Evolutionary conservation across 2,797 vertebrate genomes (phyloP).

Genomic region (Novumbra hubbsi): DNA sequence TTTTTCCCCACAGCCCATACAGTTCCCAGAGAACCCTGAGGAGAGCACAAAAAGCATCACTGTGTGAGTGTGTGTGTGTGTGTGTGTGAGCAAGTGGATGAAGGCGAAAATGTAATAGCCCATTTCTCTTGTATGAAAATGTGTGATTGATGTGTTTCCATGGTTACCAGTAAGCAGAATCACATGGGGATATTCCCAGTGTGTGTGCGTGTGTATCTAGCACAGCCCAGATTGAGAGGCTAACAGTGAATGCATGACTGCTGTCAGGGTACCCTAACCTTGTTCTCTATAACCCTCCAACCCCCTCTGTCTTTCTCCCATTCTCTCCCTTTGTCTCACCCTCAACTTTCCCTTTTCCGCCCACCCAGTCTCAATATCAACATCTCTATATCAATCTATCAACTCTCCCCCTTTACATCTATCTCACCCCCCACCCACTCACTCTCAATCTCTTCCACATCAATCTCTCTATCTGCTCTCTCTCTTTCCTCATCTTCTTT

Average conservation of each 20-base stretch:
- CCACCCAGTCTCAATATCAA: neutral
- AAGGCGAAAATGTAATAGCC: neutral
- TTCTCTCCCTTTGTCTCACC: neutral
- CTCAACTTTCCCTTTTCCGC: neutral
- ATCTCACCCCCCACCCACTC: neutral
- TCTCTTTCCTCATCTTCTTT: neutral
- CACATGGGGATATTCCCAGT: too few species aligned
- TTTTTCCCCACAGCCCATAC: slow-evolving; percentile 94
- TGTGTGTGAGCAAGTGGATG: neutral
- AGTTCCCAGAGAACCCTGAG: slow-evolving; percentile 94
- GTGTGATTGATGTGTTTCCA: slow-evolving; percentile 37
- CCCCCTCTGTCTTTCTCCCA: neutral
- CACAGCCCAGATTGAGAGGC: neutral
- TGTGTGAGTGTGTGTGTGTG: neutral
- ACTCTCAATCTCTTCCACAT: neutral
- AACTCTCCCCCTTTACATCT: neutral
- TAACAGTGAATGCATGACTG: neutral
- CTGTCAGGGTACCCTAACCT: slow-evolving; percentile 41
- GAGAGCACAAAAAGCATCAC: neutral
- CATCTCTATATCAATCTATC: neutral
- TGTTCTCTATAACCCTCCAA: neutral
- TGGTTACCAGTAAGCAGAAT: slow-evolving; percentile 28
- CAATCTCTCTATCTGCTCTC: neutral
- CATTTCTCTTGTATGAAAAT: neutral
- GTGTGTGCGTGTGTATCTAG: neutral